Base-by-base conservation (phyloP, 1,140 invertebrate species). In the Drosophila lacteicornis region DNA sequence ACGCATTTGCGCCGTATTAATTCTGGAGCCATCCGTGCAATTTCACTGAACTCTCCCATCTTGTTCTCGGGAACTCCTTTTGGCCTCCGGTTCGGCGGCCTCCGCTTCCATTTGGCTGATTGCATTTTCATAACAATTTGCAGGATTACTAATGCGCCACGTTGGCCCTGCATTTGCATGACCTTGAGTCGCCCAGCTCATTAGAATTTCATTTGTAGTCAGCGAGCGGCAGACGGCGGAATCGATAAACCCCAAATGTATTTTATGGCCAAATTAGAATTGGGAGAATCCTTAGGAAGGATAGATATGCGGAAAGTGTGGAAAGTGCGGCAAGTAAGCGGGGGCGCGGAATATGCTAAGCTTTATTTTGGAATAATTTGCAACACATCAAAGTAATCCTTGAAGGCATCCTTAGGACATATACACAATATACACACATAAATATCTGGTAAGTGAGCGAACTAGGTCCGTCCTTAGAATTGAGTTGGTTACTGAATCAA, bases 121-220 rank as follows among this genome's bases (percentile, higher is more conserved):
- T 88, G 85, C 84, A 90, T 90, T 88, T 88, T 81, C 80, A 85
- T 81, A 81, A 65, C 51, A 73, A 76, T 85, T 90, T 56, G 61
- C 55, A 45, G 63, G 53, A 88, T 87, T 88, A 69, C 84, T 70
- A 76, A 87, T 88, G 66, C 84, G 80, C 61, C 77, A 11, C 53
- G 61, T 70, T 51, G 47, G 12, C 33, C 59, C 50, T 62, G 68
- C 59, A 69, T 58, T 78, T 82, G 62, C 67, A 83, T 78, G 80
- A 60, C 59, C 65, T 67, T 70, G 82, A 62, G 33, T 55, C 40
- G 51, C 30, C 38, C 51, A 43, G 53, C 73, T 78, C 56, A 60
- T 78, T 78, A 68, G 57, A 75, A 75, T 75, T 75, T 73, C 69
- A 73, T 73, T 73, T 73, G 69, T 75, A 74, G 71, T 75, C 69